A percentile compares a stretch with the other conserved stretches of the same genome.
These are phyloP conservation scores for Oryzias melastigma DNA, from an alignment of 2,113 vertebrate species.

Conservation along the genomic window DNA sequence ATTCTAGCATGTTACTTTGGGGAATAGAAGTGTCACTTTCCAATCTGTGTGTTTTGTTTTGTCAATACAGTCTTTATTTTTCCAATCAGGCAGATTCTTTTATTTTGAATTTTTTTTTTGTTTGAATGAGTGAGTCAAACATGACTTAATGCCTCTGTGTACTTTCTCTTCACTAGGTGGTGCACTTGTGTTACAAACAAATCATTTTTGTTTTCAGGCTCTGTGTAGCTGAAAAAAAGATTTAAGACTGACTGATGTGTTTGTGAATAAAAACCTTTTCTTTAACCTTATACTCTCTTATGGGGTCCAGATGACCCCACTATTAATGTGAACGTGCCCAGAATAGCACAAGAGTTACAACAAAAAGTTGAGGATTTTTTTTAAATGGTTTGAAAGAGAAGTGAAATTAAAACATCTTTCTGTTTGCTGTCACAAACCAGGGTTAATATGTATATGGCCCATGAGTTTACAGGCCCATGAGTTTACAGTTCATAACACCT, in stretches of 20 bases:
- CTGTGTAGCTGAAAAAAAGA: neutral
- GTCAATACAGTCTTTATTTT: too few species aligned
- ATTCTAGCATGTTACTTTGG: too few species aligned
- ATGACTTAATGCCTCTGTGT: neutral
- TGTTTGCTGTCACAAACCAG: neutral
- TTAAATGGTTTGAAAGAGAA: too few species aligned
- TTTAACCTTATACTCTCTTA: too few species aligned
- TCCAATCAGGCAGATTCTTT: too few species aligned
- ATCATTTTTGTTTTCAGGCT: neutral
- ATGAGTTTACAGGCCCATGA: too few species aligned
- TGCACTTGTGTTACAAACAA: neutral
- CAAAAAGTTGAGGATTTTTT: too few species aligned
- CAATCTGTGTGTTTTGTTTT: too few species aligned
- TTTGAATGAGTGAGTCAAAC: neutral
- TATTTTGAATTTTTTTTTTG: neutral
- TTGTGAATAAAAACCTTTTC: neutral
- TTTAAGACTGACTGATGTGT: neutral
- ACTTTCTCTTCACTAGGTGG: conserved; percentile 7
- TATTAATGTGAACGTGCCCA: too few species aligned
- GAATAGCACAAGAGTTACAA: too few species aligned
- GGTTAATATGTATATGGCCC: conserved; percentile 3
- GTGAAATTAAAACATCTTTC: neutral
- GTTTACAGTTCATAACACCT: neutral
- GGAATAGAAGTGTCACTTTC: too few species aligned
- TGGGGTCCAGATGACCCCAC: too few species aligned